These are phyloP conservation scores for Palythoa heliodiscus DNA, from an alignment of 92 coral and sea anemone species.

Conservation along the genomic window DNA sequence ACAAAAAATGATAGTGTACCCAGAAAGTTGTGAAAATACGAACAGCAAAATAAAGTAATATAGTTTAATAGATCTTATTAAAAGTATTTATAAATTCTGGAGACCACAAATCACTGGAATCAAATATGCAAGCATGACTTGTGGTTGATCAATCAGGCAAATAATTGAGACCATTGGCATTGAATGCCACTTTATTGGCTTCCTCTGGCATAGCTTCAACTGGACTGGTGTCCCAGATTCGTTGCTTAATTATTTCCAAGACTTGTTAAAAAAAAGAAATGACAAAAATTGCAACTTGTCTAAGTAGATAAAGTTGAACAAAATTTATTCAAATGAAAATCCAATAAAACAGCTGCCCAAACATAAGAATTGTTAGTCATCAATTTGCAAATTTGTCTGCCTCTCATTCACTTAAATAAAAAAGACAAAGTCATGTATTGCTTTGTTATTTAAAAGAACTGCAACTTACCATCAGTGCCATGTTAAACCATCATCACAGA, in stretches of 20 bases:
- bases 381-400: background rate
- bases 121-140: no score
- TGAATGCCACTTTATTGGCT: no score
- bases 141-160: no score
- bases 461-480: conserved; percentile 15
- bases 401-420: no score
- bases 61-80: no score
- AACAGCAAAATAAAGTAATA: no score
- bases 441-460: background rate
- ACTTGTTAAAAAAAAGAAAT: background rate
- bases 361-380: background rate
- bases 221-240: conserved; percentile 20
- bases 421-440: background rate
- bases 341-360: background rate
- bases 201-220: background rate
- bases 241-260: conserved; percentile 8
- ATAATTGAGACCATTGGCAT: no score
- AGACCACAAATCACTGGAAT: no score
- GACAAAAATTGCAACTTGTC: background rate
- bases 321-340: background rate
- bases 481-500: conserved; percentile 5
- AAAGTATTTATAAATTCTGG: no score
- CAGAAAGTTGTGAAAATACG: no score
- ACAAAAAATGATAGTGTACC: no score
- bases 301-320: background rate